Evolutionary conservation across 2,888 invertebrate genomes (phyloP).

Genomic region (Synergus gifuensis): DNA sequence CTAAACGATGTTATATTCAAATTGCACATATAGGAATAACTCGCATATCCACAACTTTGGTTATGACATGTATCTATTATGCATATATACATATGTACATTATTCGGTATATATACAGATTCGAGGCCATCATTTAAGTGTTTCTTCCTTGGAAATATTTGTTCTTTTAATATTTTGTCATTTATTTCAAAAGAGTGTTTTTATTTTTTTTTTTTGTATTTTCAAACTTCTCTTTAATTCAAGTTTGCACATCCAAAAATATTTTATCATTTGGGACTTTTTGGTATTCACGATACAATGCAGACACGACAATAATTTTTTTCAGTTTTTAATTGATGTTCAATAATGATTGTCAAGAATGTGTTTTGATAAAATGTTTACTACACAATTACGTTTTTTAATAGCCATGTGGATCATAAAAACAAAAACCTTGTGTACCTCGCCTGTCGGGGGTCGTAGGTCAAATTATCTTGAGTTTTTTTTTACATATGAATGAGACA

Average conservation of each 20-base stretch:
- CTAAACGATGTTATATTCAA: not conserved
- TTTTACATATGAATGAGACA: not conserved
- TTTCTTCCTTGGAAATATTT: conserved; percentile 39
- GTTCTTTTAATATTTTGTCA: not conserved
- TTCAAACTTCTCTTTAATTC: too few species aligned
- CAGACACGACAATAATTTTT: too few species aligned
- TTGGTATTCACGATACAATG: too few species aligned
- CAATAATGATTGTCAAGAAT: not conserved
- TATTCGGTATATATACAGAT: conserved; percentile 15
- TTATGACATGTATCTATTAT: conserved; percentile 16
- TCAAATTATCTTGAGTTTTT: not conserved
- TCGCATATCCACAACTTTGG: not conserved
- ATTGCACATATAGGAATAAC: not conserved
- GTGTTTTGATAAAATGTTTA: conserved; percentile 1
- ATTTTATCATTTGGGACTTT: too few species aligned
- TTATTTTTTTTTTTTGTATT: too few species aligned
- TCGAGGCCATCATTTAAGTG: conserved; percentile 32
- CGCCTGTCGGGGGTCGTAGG: not conserved
- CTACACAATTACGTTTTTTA: not conserved
- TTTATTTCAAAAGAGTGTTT: too few species aligned
- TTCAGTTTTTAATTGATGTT: not conserved
- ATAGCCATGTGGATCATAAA: not conserved
- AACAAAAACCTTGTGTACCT: not conserved
- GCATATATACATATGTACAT: conserved; percentile 33
- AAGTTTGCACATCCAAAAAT: too few species aligned